phyloP scores from a whole-genome alignment of 2,888 invertebrate genomes.

The Lasioglossum lativentre region DNA sequence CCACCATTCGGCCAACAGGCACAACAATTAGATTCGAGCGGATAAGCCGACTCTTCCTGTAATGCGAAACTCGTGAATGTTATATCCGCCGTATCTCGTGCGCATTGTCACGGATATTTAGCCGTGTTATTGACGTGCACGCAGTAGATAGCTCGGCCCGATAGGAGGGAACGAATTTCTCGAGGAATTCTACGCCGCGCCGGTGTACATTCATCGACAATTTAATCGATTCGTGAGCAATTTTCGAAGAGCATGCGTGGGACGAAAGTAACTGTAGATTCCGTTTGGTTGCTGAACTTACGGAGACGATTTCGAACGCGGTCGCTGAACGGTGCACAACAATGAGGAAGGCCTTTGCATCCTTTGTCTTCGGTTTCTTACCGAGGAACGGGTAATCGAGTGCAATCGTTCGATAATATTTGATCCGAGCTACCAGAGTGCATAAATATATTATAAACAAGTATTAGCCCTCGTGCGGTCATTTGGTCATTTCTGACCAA shows the following conservation, averaged over 20 bases:
- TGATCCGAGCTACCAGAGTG: neutral
- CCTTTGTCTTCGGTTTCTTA: conserved; percentile 4
- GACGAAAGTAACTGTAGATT: neutral
- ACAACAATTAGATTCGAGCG: conserved; percentile 78
- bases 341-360: neutral
- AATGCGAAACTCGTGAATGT: conserved; percentile 77
- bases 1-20: conserved; percentile 76
- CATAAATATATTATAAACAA: neutral
- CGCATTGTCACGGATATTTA: conserved; percentile 66
- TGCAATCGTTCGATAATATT: neutral
- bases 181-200: conserved; percentile 15
- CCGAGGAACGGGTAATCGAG: neutral
- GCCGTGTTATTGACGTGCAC: conserved; percentile 54
- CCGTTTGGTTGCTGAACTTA: neutral
- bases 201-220: conserved; percentile 14
- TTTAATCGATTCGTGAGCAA: conserved; percentile 40
- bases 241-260: conserved; percentile 24
- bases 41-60: conserved; percentile 80
- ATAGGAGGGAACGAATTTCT: conserved; percentile 40
- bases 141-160: conserved; percentile 23
- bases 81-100: conserved; percentile 55
- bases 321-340: conserved; percentile 2
- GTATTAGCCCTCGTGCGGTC: neutral
- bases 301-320: conserved; percentile 12
- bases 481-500: no score